phyloP scores from a whole-genome alignment of 1,140 invertebrate genomes.

The Rhopalosiphum padi region DNA sequence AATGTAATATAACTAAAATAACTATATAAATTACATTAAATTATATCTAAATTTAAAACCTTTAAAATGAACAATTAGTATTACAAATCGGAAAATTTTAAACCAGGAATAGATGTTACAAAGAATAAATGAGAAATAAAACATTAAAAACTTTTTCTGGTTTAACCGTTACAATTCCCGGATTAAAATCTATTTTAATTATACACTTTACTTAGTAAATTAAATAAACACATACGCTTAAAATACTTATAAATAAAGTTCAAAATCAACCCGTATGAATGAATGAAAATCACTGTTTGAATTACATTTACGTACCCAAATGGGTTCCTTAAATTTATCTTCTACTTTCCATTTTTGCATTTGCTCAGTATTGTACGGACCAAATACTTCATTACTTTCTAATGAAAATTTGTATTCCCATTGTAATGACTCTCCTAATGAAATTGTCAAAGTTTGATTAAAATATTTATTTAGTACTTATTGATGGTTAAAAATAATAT shows the following conservation, averaged over 20 bases:
- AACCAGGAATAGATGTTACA: not conserved
- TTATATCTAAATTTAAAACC: not conserved
- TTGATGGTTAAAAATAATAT: not conserved
- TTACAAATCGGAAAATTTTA: not conserved
- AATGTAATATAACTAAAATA: not conserved
- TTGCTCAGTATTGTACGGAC: conserved; percentile 82
- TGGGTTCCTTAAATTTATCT: conserved; percentile 85
- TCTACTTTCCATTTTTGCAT: conserved; percentile 88
- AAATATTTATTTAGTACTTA: not conserved
- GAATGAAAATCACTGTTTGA: conserved; percentile 81
- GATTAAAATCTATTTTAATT: not conserved
- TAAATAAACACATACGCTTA: conserved; percentile 23
- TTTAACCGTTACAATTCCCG: not conserved
- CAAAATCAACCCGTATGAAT: conserved; percentile 92
- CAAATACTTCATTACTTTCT: conserved; percentile 78
- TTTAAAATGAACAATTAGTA: not conserved
- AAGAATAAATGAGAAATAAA: not conserved
- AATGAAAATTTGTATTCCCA: conserved; percentile 94
- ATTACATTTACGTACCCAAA: conserved; percentile 82
- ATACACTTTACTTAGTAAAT: not conserved
- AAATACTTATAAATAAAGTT: conserved; percentile 75
- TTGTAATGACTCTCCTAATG: conserved; percentile 68
- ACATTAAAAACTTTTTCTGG: not conserved
- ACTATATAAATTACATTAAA: not conserved
- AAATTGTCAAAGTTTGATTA: not conserved